Conservation (phyloP, 2,797 vertebrate species). For the Hozukius guyotensis region DNA sequence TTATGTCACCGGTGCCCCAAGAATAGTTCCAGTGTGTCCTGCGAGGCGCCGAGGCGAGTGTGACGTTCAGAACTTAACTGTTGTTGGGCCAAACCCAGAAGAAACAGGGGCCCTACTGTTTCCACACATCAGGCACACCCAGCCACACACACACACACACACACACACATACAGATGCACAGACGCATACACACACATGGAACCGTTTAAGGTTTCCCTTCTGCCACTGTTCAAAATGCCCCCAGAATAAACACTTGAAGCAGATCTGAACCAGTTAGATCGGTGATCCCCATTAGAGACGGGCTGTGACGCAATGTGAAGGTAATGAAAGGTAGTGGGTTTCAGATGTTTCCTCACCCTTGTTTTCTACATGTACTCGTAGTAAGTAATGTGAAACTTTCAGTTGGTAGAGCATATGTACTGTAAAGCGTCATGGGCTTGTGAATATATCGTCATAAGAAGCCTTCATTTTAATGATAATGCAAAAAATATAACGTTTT, state of each 20-base stretch:
- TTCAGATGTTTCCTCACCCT: constrained; percentile 54
- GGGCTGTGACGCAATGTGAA: constrained; percentile 62
- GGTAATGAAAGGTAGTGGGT: constrained; percentile 57
- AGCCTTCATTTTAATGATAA: background rate
- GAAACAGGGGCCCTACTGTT: constrained; percentile 85
- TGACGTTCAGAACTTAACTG: constrained; percentile 77
- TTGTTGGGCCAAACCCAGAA: constrained; percentile 73
- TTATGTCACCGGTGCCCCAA: constrained; percentile 78
- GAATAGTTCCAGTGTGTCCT: constrained; percentile 82
- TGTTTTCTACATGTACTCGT: background rate
- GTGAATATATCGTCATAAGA: background rate
- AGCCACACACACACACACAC: constrained; percentile 18
- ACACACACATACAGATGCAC: background rate
- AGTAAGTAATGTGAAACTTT: constrained; percentile 6
- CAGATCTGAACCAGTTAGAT: constrained; percentile 46
- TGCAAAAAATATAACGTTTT: no score
- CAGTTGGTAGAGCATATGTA: background rate
- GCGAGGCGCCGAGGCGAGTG: constrained; percentile 61
- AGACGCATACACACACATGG: constrained; percentile 65
- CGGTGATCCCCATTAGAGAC: constrained; percentile 57
- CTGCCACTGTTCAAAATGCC: constrained; percentile 72
- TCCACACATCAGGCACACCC: constrained; percentile 65
- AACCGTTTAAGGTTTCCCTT: constrained; percentile 69
- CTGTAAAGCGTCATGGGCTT: background rate
- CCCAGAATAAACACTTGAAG: constrained; percentile 65